Evolutionary conservation across 2,797 vertebrate species (phyloP).

Genomic region (Dallia pectoralis): DNA sequence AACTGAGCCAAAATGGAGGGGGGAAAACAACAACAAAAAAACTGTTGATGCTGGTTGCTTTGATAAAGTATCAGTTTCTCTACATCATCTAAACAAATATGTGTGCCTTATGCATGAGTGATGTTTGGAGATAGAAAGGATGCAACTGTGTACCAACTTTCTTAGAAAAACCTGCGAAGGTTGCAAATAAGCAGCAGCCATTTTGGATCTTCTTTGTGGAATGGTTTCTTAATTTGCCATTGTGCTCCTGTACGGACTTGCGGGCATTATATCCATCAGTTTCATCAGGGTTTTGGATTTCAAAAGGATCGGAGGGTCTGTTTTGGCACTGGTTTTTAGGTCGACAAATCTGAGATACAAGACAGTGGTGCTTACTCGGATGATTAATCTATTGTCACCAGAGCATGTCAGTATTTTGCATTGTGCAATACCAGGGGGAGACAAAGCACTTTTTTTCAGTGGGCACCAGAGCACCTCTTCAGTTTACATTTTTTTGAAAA

Average conservation of each 20-base stretch:
- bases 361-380: slow-evolving; percentile 36
- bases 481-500: slow-evolving; percentile 46
- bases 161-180: slow-evolving; percentile 46
- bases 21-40: slow-evolving; percentile 25
- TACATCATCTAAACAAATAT: slow-evolving; percentile 58
- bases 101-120: slow-evolving; percentile 43
- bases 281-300: slow-evolving; percentile 36
- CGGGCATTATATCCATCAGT: slow-evolving; percentile 34
- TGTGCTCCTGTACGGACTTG: slow-evolving; percentile 34
- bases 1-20: slow-evolving; percentile 41
- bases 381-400: slow-evolving; percentile 47
- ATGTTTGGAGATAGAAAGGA: slow-evolving; percentile 65
- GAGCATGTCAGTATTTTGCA: slow-evolving; percentile 41
- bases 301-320: slow-evolving; percentile 35
- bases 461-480: slow-evolving; percentile 4
- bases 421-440: slow-evolving; percentile 34
- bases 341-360: slow-evolving; percentile 43
- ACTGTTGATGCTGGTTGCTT: slow-evolving; percentile 57
- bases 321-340: slow-evolving; percentile 53
- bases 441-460: slow-evolving; percentile 36
- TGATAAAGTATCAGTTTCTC: slow-evolving; percentile 61
- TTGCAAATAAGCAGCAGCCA: slow-evolving; percentile 13
- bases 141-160: slow-evolving; percentile 53
- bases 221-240: slow-evolving; percentile 34
- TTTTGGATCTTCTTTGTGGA: slow-evolving; percentile 33